A percentile compares a stretch with the other conserved stretches of the same genome.
These are phyloP conservation scores for Nasonia vitripennis DNA, from an alignment of 1,140 invertebrate species.

Conservation along the genomic window DNA sequence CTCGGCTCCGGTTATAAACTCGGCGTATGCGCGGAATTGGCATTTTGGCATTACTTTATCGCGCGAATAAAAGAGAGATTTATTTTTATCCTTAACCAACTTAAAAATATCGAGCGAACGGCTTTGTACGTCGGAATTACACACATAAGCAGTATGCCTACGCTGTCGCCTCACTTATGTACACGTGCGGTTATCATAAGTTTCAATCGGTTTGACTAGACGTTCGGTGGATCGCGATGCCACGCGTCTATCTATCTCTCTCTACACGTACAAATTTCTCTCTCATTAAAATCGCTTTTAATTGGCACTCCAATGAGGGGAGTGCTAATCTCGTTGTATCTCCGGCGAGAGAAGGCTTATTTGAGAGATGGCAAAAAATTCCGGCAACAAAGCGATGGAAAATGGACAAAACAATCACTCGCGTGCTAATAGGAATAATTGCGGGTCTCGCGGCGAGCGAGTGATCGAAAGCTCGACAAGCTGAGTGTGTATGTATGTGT, in stretches of 20 bases:
- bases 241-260: constrained; percentile 49
- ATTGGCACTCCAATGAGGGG: constrained; percentile 54
- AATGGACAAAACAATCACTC: constrained; percentile 35
- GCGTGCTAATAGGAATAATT: constrained; percentile 59
- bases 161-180: neutral
- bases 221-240: constrained; percentile 52
- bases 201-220: constrained; percentile 54
- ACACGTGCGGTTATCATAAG: constrained; percentile 50
- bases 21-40: neutral
- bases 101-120: neutral
- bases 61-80: neutral
- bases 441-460: constrained; percentile 45
- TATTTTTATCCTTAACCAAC: neutral
- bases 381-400: constrained; percentile 31
- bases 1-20: constrained; percentile 15
- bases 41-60: constrained; percentile 1
- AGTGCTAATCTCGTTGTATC: constrained; percentile 58
- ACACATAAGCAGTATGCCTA: neutral
- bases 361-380: neutral
- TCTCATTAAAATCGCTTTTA: constrained; percentile 63
- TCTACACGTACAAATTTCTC: constrained; percentile 56
- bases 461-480: constrained; percentile 41
- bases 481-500: too few relatives aligned
- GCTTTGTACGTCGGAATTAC: neutral
- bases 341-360: constrained; percentile 30